These are phyloP conservation scores for Pseudomyrmex gracilis DNA, from an alignment of 1,140 invertebrate species.

Conservation along the genomic window DNA sequence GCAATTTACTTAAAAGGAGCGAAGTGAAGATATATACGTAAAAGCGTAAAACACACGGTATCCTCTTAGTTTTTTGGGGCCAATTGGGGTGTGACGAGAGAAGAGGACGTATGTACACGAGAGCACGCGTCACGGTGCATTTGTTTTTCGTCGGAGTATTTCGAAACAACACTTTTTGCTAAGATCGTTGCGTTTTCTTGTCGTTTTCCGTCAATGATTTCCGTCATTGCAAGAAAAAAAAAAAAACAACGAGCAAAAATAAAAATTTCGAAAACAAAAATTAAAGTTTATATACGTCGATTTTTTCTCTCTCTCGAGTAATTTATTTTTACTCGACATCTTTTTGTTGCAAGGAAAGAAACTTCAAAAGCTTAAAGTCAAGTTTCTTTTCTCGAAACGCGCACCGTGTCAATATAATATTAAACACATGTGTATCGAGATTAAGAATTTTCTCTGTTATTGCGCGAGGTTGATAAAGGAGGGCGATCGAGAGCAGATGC, in stretches of 20 bases:
- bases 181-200: not conserved
- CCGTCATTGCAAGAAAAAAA: not conserved
- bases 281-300: not conserved
- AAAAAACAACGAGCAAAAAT: not conserved
- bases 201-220: not conserved
- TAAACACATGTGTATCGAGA: slow-evolving; percentile 14
- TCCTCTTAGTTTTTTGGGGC: slow-evolving; percentile 77
- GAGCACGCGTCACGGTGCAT: not conserved
- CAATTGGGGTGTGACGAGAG: slow-evolving; percentile 69
- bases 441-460: slow-evolving; percentile 31
- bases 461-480: not conserved
- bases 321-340: not conserved
- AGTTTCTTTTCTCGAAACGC: slow-evolving; percentile 6
- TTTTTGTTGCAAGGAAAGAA: not conserved
- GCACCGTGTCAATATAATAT: not conserved
- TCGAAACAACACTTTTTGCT: slow-evolving; percentile 23
- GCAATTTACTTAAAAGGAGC: not conserved
- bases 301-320: not conserved
- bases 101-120: not conserved
- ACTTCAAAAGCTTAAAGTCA: not conserved
- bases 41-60: slow-evolving; percentile 55
- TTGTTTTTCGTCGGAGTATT: not conserved
- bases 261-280: not conserved
- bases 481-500: not conserved
- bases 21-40: slow-evolving; percentile 28